These are phyloP conservation scores for Ochotona princeps DNA, from an alignment of 2,113 vertebrate genomes.

Conservation along the genomic window DNA sequence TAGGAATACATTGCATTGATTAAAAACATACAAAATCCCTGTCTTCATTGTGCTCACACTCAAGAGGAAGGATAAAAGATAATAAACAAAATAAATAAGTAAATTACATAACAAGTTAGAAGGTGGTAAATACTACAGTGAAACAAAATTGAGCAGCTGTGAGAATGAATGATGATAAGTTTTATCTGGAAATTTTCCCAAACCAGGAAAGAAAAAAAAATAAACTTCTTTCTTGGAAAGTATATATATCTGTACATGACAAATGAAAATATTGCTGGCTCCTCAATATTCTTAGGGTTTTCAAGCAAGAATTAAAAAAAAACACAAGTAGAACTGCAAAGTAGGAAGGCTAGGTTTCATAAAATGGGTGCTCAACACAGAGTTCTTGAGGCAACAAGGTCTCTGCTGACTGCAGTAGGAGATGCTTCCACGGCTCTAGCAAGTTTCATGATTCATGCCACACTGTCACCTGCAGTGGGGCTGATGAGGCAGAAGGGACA, in stretches of 20 bases:
- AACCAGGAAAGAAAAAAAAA: slow-evolving; percentile 27
- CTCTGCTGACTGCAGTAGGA: not conserved
- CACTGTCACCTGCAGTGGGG: slow-evolving; percentile 52
- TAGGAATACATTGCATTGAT: slow-evolving; percentile 52
- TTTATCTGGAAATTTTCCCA: slow-evolving; percentile 49
- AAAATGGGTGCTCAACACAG: not conserved
- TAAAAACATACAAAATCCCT: slow-evolving; percentile 65
- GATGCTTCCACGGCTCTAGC: not conserved
- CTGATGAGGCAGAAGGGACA: slow-evolving; percentile 5
- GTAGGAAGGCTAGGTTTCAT: not conserved
- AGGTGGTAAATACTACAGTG: slow-evolving; percentile 34
- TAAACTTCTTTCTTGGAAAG: slow-evolving; percentile 46
- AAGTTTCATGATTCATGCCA: slow-evolving; percentile 5
- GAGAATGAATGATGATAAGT: not conserved
- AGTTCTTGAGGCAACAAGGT: not conserved
- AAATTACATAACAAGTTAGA: slow-evolving; percentile 50
- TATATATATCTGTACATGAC: not conserved
- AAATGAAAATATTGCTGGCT: slow-evolving; percentile 45
- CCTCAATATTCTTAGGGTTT: slow-evolving; percentile 15
- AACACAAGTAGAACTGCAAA: slow-evolving; percentile 15
- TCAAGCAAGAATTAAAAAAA: slow-evolving; percentile 51
- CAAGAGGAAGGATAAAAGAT: slow-evolving; percentile 38
- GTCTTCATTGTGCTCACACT: slow-evolving; percentile 54
- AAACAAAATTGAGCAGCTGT: slow-evolving; percentile 12
- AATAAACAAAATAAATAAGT: slow-evolving; percentile 70